Evolutionary conservation across 2,888 invertebrate genomes (phyloP).

Genomic region (Brachynemurus nebulosus): DNA sequence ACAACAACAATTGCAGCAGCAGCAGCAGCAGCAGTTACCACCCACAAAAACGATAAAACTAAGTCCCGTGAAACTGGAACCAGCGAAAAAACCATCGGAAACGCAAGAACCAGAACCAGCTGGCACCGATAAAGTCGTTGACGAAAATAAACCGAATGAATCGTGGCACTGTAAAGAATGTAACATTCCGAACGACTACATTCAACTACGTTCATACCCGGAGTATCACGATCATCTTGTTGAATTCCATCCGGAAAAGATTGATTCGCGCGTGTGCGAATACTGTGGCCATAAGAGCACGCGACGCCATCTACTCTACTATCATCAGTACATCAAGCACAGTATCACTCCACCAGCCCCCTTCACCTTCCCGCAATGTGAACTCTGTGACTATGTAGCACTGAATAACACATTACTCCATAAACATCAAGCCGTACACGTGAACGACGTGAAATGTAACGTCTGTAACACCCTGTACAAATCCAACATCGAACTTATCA

Average conservation of each 20-base stretch:
- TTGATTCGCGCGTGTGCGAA: slow-evolving; percentile 65
- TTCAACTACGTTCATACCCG: slow-evolving; percentile 64
- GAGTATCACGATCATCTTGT: slow-evolving; percentile 70
- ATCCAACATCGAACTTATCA: slow-evolving; percentile 11
- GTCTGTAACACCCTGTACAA: slow-evolving; percentile 41
- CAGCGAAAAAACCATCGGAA: too few relatives aligned
- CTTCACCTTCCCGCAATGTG: slow-evolving; percentile 66
- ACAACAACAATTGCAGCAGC: neutral
- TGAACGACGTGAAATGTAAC: slow-evolving; percentile 38
- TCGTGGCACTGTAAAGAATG: slow-evolving; percentile 75
- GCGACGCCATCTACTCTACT: slow-evolving; percentile 57
- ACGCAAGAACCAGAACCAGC: too few relatives aligned
- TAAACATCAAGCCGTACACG: slow-evolving; percentile 54
- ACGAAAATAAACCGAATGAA: slow-evolving; percentile 45
- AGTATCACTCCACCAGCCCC: slow-evolving; percentile 51
- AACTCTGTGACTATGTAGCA: slow-evolving; percentile 59
- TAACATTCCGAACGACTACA: slow-evolving; percentile 48
- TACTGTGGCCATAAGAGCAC: slow-evolving; percentile 67
- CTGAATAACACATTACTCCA: slow-evolving; percentile 54
- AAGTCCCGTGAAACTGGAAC: too few relatives aligned
- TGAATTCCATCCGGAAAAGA: slow-evolving; percentile 64
- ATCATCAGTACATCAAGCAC: slow-evolving; percentile 70
- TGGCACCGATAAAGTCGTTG: slow-evolving; percentile 35
- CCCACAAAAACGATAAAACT: too few relatives aligned
- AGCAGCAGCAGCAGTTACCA: neutral